Percentiles rank a stretch among this genome's conserved stretches.
Evolutionary conservation across 1,140 invertebrate genomes (phyloP).

Genomic region (Drosophila pruinosa): DNA sequence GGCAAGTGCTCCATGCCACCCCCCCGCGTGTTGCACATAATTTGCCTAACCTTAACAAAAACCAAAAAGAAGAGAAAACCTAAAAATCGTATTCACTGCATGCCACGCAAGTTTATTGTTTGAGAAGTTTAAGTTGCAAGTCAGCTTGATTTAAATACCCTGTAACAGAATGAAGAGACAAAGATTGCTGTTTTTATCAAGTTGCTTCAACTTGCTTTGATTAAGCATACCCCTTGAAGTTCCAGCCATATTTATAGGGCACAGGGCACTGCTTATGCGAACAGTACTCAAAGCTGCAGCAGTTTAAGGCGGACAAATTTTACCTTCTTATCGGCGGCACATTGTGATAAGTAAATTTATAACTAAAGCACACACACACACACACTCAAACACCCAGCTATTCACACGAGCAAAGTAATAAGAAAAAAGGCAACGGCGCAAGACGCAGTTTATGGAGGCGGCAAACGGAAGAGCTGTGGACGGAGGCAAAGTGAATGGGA

Average conservation of each 20-base stretch:
- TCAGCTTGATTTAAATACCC: neutral
- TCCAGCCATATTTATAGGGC: neutral
- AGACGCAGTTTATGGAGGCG: constrained; percentile 3
- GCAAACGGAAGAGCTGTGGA: neutral
- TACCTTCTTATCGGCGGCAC: constrained; percentile 29
- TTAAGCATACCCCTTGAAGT: neutral
- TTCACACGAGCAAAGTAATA: constrained; percentile 22
- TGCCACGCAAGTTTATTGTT: constrained; percentile 19
- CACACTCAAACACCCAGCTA: too few relatives aligned
- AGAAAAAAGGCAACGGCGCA: constrained; percentile 10
- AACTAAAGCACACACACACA: constrained; percentile 38
- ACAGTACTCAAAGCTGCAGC: constrained; percentile 6
- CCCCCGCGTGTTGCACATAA: constrained; percentile 56
- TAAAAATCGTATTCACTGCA: constrained; percentile 20
- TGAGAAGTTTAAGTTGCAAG: constrained; percentile 17
- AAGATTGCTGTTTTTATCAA: neutral
- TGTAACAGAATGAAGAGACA: neutral
- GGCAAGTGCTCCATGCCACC: constrained; percentile 16
- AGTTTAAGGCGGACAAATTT: constrained; percentile 63
- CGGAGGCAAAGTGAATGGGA: neutral
- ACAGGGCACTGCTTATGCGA: neutral
- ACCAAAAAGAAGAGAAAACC: neutral
- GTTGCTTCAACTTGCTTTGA: neutral
- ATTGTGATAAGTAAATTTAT: constrained; percentile 66
- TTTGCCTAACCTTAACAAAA: constrained; percentile 24